These are phyloP conservation scores for Telenomus remus DNA, from an alignment of 1,140 invertebrate species.

Conservation along the genomic window DNA sequence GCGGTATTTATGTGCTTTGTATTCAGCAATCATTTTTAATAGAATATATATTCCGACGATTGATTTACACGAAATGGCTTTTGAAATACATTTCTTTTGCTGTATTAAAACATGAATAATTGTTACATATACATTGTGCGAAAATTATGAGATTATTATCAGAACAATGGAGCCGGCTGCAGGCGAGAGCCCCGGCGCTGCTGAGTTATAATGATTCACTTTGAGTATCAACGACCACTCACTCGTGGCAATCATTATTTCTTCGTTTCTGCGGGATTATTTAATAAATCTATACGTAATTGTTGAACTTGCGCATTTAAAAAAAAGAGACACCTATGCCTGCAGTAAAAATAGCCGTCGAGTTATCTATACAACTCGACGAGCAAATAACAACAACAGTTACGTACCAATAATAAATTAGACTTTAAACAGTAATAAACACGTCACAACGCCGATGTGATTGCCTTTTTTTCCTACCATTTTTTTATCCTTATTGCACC, in stretches of 20 bases:
- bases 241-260: conserved; percentile 33
- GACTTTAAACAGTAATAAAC: conserved; percentile 42
- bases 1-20: too few species aligned
- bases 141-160: conserved; percentile 40
- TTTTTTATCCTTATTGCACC: conserved; percentile 19
- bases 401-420: conserved; percentile 35
- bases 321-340: conserved; percentile 17
- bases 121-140: conserved; percentile 30
- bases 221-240: conserved; percentile 17
- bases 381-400: conserved; percentile 23
- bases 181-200: conserved; percentile 8
- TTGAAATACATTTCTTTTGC: conserved; percentile 13
- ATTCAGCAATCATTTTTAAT: conserved; percentile 8
- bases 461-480: conserved; percentile 14
- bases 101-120: conserved; percentile 33
- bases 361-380: conserved; percentile 1
- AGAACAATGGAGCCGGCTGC: conserved; percentile 30
- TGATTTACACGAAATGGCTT: conserved; percentile 25
- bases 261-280: conserved; percentile 34
- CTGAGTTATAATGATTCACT: conserved; percentile 34
- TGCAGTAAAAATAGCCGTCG: background rate
- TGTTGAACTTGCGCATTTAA: conserved; percentile 20
- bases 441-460: conserved; percentile 11
- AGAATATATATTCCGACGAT: conserved; percentile 1
- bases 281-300: conserved; percentile 39